Percentiles rank a stretch among this genome's conserved stretches.
These are phyloP conservation scores for Dysmachus trigonus DNA, from an alignment of 2,888 invertebrate genomes.

Conservation along the genomic window DNA sequence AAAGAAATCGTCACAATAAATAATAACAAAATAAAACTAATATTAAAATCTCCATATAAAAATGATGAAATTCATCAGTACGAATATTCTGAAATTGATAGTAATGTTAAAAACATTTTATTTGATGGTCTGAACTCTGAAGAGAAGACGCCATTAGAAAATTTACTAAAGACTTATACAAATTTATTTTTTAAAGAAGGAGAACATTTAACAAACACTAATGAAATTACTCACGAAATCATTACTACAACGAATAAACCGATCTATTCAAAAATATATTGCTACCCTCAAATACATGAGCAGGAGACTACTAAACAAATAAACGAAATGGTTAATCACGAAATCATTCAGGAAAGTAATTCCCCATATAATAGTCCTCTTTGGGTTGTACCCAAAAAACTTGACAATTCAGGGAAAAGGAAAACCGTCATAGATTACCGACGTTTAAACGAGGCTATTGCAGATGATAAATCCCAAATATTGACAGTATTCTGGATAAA, in stretches of 20 bases:
- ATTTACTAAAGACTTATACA: neutral
- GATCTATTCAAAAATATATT: neutral
- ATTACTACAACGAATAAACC: neutral
- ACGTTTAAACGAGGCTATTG: too few species aligned
- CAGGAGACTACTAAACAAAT: neutral
- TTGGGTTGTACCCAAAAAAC: too few species aligned
- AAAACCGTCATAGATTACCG: too few species aligned
- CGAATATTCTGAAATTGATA: neutral
- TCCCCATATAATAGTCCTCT: too few species aligned
- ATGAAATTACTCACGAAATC: neutral
- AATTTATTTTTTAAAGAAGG: neutral
- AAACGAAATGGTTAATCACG: neutral
- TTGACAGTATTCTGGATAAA: too few species aligned
- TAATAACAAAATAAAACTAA: neutral
- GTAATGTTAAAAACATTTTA: neutral
- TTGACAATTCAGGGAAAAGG: too few species aligned
- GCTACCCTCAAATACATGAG: neutral
- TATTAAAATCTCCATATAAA: neutral
- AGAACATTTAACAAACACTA: neutral
- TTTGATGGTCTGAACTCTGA: neutral
- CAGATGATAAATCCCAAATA: too few species aligned
- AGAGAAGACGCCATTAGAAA: neutral
- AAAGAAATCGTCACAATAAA: constrained; percentile 9
- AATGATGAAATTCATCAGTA: neutral
- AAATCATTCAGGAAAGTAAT: neutral